Evolutionary conservation across 2,888 invertebrate species (phyloP).

Genomic region (Tortricodes alternella): DNA sequence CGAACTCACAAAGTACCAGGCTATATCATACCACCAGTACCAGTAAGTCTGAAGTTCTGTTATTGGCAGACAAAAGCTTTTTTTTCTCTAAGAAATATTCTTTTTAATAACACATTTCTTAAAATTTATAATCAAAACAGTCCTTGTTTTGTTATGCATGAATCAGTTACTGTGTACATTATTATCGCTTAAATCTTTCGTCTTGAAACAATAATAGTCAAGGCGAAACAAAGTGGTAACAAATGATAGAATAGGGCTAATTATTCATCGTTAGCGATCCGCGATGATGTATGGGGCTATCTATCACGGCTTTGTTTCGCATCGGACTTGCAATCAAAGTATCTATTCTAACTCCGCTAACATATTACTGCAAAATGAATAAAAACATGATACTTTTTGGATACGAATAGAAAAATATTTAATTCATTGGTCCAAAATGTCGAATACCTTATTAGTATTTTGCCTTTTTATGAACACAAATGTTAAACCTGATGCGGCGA

Average conservation of each 20-base stretch:
- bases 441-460: background rate
- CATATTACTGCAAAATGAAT: too few relatives aligned
- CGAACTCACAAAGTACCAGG: slow-evolving; percentile 33
- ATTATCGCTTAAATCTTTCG: background rate
- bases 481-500: slow-evolving; percentile 16
- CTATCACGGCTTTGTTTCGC: slow-evolving; percentile 55
- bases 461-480: slow-evolving; percentile 22
- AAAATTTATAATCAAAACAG: too few relatives aligned
- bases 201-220: slow-evolving; percentile 42
- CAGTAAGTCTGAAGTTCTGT: too few relatives aligned
- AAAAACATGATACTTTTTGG: too few relatives aligned
- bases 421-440: background rate
- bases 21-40: background rate
- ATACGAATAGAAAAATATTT: background rate
- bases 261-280: slow-evolving; percentile 67
- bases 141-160: too few relatives aligned
- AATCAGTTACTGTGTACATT: too few relatives aligned
- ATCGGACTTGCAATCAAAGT: slow-evolving; percentile 20
- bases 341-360: too few relatives aligned
- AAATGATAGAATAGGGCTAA: slow-evolving; percentile 57
- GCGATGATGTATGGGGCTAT: slow-evolving; percentile 57
- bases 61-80: too few relatives aligned
- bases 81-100: too few relatives aligned
- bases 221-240: slow-evolving; percentile 43
- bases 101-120: too few relatives aligned